A percentile compares a stretch with the other conserved stretches of the same genome.
Evolutionary conservation across 2,888 invertebrate genomes (phyloP).

Genomic region (Amblyteles armatorius): DNA sequence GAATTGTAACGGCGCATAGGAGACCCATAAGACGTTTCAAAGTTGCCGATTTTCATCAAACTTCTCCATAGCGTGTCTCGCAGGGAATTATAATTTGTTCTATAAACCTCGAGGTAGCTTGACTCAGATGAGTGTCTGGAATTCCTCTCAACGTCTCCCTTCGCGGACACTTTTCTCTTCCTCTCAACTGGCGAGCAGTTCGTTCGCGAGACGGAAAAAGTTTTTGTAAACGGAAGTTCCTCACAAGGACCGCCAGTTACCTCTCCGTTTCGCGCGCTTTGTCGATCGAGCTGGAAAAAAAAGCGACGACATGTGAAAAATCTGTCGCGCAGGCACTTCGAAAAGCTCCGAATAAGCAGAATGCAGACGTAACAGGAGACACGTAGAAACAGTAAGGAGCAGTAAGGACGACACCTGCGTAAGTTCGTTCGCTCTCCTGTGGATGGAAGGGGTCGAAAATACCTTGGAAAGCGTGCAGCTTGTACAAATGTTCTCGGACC

Average conservation of each 20-base stretch:
- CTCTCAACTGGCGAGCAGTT: not conserved
- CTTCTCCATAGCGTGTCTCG: not conserved
- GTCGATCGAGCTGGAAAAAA: constrained; percentile 1
- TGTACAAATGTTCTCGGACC: constrained; percentile 35
- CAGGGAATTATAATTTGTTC: not conserved
- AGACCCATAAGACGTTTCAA: not conserved
- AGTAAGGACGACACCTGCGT: not conserved
- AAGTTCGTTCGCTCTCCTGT: not conserved
- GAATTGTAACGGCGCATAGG: not conserved
- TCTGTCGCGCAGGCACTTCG: constrained; percentile 51
- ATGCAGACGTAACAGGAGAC: constrained; percentile 28
- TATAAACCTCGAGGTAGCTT: not conserved
- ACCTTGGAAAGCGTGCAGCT: constrained; percentile 17
- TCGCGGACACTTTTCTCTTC: not conserved
- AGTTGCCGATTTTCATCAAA: constrained; percentile 5
- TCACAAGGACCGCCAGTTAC: not conserved
- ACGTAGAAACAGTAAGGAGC: constrained; percentile 51
- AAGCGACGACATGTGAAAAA: constrained; percentile 25
- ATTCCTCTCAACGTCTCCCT: not conserved
- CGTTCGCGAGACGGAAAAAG: constrained; percentile 28
- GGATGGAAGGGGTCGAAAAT: not conserved
- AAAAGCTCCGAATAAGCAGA: constrained; percentile 49
- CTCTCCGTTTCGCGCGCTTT: constrained; percentile 11
- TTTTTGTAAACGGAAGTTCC: constrained; percentile 21
- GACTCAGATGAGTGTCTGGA: too few species aligned